phyloP scores from a whole-genome alignment of 2,113 vertebrate species.

The Meriones unguiculatus region DNA sequence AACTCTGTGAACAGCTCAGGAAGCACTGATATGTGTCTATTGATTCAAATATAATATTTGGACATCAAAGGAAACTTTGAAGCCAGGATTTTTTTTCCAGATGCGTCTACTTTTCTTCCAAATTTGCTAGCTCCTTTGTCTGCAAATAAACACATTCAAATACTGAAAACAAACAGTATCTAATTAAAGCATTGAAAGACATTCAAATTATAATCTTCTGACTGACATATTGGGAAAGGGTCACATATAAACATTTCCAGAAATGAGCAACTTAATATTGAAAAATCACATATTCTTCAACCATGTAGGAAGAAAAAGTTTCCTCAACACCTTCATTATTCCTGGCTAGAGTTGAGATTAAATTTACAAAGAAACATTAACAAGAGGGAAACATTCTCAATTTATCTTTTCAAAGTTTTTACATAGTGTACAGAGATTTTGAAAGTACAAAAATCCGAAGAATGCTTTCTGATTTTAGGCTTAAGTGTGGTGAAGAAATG shows the following conservation, averaged over 20 bases:
- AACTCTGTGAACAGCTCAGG: neutral
- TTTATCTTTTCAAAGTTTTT: neutral
- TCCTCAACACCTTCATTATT: neutral
- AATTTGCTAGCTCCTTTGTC: neutral
- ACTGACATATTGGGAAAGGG: neutral
- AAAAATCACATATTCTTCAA: neutral
- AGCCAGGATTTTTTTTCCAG: slow-evolving; percentile 8
- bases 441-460: neutral
- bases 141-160: slow-evolving; percentile 53
- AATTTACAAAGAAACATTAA: neutral
- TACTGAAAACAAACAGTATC: neutral
- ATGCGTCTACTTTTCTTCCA: neutral
- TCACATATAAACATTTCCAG: neutral
- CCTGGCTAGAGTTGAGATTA: neutral
- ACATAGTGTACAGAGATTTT: neutral
- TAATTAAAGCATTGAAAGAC: neutral
- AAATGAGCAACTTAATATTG: neutral
- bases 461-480: neutral
- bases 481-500: neutral
- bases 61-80: slow-evolving; percentile 63
- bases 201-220: neutral
- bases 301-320: neutral
- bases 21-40: neutral
- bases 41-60: slow-evolving; percentile 41
- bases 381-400: neutral